Base-by-base conservation (phyloP, 1,140 invertebrate species). In the Lethrus apterus region DNA sequence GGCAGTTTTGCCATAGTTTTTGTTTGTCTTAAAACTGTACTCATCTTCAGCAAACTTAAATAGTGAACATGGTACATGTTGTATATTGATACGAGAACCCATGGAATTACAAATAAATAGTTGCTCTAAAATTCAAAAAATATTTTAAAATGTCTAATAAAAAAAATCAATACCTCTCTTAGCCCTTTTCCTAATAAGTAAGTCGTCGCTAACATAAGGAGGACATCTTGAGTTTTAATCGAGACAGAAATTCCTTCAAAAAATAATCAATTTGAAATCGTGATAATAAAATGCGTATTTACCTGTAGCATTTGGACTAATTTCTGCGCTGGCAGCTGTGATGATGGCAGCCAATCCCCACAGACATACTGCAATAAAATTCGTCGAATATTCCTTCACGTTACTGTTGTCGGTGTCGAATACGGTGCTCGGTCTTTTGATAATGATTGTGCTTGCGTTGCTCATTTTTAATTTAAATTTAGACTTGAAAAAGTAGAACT, bases 51-150 rank as follows among this genome's bases (percentile, higher is more conserved):
- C 10, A 48, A 11, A 15, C 38, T 21, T 15, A 19, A 21, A 18
- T 48, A 48, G 23, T 48, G 46, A 15, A 29, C 31, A 20, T 33
- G 36, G 38, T 48, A 48, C 32, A 43, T 43, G 11, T 36, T 48
- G 11, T 32, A 48, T 15, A 26, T 21, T 24, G 38, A 42, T 23
- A 43, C 20, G 13, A 36, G 38, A 1, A 48, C 24, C 46, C 46
- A 48, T 24, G 46, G 46, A 4, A 48, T 20, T 15, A 41, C 46
- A 14, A 48, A 32, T 11, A 42, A 32, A 26, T 42, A 36, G 17
- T 48, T 48, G 7, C 42, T 32, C 29, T 44, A 26, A 26, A 41
- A 41, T n/a, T n/a, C n/a, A n/a, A n/a, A n/a, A 13, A 10, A 13
- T 26, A 21, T 15, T n/a, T 20, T 2, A 3, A 21, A 40, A 11